phyloP scores from a whole-genome alignment of 2,888 invertebrate species.

The Chloromyia formosa region DNA sequence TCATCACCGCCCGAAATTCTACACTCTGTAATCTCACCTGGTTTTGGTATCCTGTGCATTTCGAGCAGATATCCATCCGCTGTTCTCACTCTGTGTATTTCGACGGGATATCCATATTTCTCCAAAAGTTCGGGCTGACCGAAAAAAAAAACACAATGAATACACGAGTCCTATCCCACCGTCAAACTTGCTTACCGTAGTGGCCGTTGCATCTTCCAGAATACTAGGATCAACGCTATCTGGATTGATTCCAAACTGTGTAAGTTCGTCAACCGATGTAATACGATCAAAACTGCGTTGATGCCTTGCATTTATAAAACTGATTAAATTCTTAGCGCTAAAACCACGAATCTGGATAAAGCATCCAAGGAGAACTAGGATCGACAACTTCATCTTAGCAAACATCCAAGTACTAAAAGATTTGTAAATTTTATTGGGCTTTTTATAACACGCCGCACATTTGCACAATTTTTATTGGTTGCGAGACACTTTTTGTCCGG shows the following conservation, averaged over 20 bases:
- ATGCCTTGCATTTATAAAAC: background rate
- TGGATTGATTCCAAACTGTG: conserved; percentile 39
- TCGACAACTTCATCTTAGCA: background rate
- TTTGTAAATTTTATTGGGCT: background rate
- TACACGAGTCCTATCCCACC: too few relatives aligned
- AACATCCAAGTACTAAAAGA: background rate
- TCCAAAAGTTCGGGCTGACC: conserved; percentile 65
- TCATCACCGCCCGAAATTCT: too few relatives aligned
- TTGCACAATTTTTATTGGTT: background rate
- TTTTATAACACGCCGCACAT: background rate
- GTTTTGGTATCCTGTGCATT: conserved; percentile 72
- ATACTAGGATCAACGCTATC: conserved; percentile 56
- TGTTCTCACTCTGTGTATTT: conserved; percentile 70
- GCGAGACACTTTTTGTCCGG: background rate
- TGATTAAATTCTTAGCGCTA: background rate
- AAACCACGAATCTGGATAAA: background rate
- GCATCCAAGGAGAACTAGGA: background rate
- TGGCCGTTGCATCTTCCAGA: conserved; percentile 56
- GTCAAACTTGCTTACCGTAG: conserved; percentile 55
- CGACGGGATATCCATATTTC: conserved; percentile 69
- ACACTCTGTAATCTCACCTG: conserved; percentile 32
- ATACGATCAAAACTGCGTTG: conserved; percentile 20
- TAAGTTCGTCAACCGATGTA: conserved; percentile 17
- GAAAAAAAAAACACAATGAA: background rate
- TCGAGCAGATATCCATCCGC: conserved; percentile 77